Conservation (phyloP, 1,140 invertebrate species). For the Onthophagus taurus region DNA sequence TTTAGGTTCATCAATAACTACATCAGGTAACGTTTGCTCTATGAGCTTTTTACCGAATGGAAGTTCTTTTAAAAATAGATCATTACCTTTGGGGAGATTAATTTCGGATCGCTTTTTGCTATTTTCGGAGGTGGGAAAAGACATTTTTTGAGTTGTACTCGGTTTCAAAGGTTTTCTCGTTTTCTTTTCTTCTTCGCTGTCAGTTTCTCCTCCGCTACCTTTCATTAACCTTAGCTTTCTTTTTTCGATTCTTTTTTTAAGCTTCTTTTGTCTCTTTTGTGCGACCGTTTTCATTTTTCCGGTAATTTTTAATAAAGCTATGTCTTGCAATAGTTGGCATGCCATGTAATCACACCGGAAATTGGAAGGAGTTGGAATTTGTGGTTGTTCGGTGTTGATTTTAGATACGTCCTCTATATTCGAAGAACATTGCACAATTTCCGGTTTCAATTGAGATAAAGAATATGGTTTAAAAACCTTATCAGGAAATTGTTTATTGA, state of each 20-base stretch:
- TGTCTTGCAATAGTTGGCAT: constrained; percentile 2
- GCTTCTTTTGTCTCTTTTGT: constrained; percentile 1
- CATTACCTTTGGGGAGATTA: not conserved
- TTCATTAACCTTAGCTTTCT: not conserved
- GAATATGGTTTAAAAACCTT: too few species aligned
- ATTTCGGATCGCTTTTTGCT: too few species aligned
- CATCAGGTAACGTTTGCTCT: not conserved
- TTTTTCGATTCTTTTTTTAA: constrained; percentile 3
- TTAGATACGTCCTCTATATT: too few species aligned
- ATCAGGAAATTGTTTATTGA: too few species aligned
- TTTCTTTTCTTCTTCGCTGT: constrained; percentile 3
- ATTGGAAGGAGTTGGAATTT: too few species aligned
- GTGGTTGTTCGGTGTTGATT: too few species aligned
- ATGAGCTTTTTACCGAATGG: not conserved
- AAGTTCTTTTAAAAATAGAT: not conserved
- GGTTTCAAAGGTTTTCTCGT: too few species aligned
- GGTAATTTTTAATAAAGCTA: constrained; percentile 3
- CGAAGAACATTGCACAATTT: too few species aligned
- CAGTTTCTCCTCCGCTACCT: not conserved
- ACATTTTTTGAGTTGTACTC: too few species aligned
- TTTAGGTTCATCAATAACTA: too few species aligned
- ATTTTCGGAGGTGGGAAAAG: too few species aligned
- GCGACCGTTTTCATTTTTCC: not conserved
- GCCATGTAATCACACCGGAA: constrained; percentile 7
- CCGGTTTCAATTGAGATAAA: too few species aligned